Evolutionary conservation across 2,888 invertebrate genomes (phyloP).

Genomic region (Mycalesis mineus): DNA sequence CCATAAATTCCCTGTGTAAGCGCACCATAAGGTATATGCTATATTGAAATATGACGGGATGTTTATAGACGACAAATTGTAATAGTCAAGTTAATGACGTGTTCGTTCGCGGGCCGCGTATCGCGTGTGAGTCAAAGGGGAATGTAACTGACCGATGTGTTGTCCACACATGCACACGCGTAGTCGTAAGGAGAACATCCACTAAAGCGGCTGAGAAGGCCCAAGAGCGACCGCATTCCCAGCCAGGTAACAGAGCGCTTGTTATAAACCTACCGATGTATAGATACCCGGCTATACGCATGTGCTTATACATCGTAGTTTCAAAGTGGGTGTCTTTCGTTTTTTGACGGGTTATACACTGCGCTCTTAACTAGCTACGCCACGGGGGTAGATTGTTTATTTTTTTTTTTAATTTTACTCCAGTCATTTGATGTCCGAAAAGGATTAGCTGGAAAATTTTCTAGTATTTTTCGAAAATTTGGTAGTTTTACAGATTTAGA

Average conservation of each 20-base stretch:
- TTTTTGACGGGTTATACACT: slow-evolving; percentile 56
- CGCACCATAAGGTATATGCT: too few relatives aligned
- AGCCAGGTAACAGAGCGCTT: slow-evolving; percentile 78
- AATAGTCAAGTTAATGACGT: background rate
- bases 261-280: slow-evolving; percentile 55
- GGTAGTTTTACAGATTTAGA: too few relatives aligned
- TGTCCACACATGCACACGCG: slow-evolving; percentile 78
- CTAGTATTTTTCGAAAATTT: too few relatives aligned
- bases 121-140: slow-evolving; percentile 45
- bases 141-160: slow-evolving; percentile 71
- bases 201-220: slow-evolving; percentile 79
- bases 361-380: slow-evolving; percentile 48
- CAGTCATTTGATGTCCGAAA: too few relatives aligned
- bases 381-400: slow-evolving; percentile 37
- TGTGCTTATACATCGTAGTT: slow-evolving; percentile 62
- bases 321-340: slow-evolving; percentile 46
- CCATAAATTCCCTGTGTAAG: too few relatives aligned
- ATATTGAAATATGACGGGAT: too few relatives aligned
- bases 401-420: too few relatives aligned
- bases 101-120: slow-evolving; percentile 54
- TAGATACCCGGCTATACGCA: slow-evolving; percentile 61
- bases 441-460: too few relatives aligned
- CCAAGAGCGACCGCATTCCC: slow-evolving; percentile 78
- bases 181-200: slow-evolving; percentile 79
- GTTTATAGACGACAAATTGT: too few relatives aligned